Evolutionary conservation across 1,140 invertebrate species (phyloP), one percentile per base, ranked within the genome.

Genomic region (Agraylea sexmaculata): DNA sequence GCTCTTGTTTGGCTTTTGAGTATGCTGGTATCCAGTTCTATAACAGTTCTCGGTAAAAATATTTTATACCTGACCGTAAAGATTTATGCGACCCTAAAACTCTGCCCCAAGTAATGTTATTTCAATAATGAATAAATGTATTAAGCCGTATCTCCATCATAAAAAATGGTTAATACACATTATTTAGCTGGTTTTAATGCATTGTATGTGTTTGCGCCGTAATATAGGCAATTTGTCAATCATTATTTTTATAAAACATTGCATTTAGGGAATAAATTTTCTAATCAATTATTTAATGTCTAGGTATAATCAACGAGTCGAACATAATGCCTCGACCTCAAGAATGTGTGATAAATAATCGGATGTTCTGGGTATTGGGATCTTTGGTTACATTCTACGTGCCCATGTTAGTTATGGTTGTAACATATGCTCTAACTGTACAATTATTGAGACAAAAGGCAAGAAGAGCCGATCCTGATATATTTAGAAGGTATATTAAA

Each of bases 381-480:
- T 92, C 88, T 0, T 62, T 94, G 48, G 75, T 92, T 31, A 87
- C 74, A 21, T 96, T 96, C 64, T 93, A 93, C 64, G 80, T 95
- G 29, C 91, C 91, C 1, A 88, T 95, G 76, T 62, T 89, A 25
- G 85, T 89, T 35, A 68, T 66, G 65, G 75, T 91, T 19, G 73
- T 86, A 18, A 89, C 88, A 1, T 94, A 93, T 53, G 76, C 83
- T 0, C 69, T 92, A 16, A 96, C 91, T 1, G 87, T 93, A 6
- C 78, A 84, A 42, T 62, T 92, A 36, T 65, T 92, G 20, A 70
- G 83, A 38, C 73, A 78, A 36, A 80, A 83, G 50, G 80, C 80
- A 1, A 63, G 74, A 43, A 71, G 82, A 46, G 75, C 75, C 1
- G 75, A 75, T 1, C 58, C 58, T 1, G 47, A 49, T 15, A 45